These are phyloP conservation scores for Chaenogobius annularis DNA, from an alignment of 2,113 vertebrate genomes.

Conservation along the genomic window DNA sequence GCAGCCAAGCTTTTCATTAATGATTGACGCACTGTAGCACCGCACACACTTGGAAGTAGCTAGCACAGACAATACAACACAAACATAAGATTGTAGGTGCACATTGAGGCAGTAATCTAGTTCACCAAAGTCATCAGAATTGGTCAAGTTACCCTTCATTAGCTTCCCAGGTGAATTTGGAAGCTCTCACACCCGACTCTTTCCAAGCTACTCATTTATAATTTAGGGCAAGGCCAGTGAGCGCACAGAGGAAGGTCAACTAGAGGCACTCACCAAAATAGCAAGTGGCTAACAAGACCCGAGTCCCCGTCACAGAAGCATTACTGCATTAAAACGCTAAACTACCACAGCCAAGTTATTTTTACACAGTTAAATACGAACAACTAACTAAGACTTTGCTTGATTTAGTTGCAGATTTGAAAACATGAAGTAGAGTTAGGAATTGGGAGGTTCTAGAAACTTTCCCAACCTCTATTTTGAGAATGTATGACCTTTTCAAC, in stretches of 20 bases:
- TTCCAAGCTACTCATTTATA: constrained; percentile 70
- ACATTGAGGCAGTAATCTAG: constrained; percentile 18
- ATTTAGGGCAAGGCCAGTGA: constrained; percentile 68
- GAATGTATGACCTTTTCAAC: constrained; percentile 29
- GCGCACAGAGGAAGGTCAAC: constrained; percentile 69
- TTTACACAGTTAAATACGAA: not conserved
- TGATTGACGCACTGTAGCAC: constrained; percentile 67
- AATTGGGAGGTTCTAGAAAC: not conserved
- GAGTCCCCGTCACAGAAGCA: constrained; percentile 15
- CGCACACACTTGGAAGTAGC: constrained; percentile 13
- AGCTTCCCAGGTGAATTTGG: constrained; percentile 31
- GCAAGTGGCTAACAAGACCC: constrained; percentile 51
- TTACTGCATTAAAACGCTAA: not conserved
- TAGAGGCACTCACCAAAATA: constrained; percentile 60
- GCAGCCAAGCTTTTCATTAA: constrained; percentile 72
- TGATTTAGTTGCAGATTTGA: not conserved
- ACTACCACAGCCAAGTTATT: not conserved
- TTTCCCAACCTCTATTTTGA: constrained; percentile 45
- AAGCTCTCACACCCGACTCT: constrained; percentile 30
- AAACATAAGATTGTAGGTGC: not conserved
- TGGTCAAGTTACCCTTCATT: constrained; percentile 25
- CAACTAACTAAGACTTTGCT: not conserved
- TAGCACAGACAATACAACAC: not conserved
- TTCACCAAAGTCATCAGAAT: constrained; percentile 11
- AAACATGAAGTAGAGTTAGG: not conserved